Percentiles rank a stretch among this genome's conserved stretches.
Evolutionary conservation across 2,113 vertebrate genomes (phyloP).

Genomic region (Butorides virescens): DNA sequence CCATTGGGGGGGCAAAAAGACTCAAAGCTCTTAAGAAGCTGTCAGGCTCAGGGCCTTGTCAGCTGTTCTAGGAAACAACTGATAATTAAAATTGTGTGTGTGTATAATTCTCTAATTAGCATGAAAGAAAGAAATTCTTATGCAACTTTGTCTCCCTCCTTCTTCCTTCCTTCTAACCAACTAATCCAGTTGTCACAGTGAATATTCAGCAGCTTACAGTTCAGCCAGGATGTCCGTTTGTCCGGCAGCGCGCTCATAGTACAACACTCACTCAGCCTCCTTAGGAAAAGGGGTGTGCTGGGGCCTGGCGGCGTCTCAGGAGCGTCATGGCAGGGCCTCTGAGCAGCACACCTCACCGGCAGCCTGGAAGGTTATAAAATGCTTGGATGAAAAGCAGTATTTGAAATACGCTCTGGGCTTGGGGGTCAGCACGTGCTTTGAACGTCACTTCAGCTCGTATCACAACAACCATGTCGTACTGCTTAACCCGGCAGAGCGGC

Average conservation of each 20-base stretch:
- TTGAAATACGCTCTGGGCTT: background rate
- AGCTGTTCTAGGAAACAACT: background rate
- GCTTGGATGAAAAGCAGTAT: background rate
- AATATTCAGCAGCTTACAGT: background rate
- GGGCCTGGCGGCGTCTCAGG: rapidly evolving
- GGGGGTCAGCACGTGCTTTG: background rate
- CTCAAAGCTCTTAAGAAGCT: background rate
- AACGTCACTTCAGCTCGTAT: background rate
- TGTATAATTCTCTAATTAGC: background rate
- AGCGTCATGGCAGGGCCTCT: background rate
- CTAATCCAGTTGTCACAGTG: rapidly evolving
- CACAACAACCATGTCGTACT: background rate
- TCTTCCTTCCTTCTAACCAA: background rate
- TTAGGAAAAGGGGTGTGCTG: background rate
- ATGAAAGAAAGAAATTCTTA: rapidly evolving
- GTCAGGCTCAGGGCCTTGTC: background rate
- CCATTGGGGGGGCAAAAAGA: rapidly evolving
- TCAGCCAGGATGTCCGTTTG: background rate
- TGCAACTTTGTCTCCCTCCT: background rate
- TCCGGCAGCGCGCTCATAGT: background rate
- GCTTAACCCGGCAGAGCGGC: background rate
- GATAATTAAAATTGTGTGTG: background rate
- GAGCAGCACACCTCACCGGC: background rate
- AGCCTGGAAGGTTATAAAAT: background rate
- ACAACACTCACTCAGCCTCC: background rate